Conservation (phyloP, 2,113 vertebrate species). For the Cheirogaleus medius region DNA sequence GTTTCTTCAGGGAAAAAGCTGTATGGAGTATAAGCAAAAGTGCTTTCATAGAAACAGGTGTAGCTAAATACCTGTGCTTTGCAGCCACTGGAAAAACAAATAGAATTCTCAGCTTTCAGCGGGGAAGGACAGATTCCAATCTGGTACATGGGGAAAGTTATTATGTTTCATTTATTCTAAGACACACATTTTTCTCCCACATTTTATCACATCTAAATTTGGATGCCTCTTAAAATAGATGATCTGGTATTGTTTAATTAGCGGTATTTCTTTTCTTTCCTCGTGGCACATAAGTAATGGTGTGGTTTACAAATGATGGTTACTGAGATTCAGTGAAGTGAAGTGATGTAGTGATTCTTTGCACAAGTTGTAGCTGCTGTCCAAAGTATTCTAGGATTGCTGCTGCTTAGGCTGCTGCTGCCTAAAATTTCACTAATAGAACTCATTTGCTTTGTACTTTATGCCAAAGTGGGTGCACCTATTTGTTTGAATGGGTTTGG, state of each 20-base stretch:
- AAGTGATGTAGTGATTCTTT: too few relatives aligned
- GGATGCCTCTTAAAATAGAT: not conserved
- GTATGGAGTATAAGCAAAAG: not conserved
- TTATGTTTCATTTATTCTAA: not conserved
- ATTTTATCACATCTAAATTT: not conserved
- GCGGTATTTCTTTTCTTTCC: not conserved
- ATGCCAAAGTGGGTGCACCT: not conserved
- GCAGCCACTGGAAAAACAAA: constrained; percentile 11
- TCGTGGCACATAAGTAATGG: not conserved
- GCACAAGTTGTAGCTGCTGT: not conserved
- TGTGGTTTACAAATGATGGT: not conserved
- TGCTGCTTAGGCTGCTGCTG: not conserved
- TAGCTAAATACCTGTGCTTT: not conserved
- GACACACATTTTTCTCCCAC: not conserved
- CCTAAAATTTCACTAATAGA: not conserved
- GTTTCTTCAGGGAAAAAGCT: not conserved
- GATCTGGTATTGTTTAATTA: not conserved
- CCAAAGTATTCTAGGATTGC: not conserved
- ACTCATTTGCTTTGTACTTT: not conserved
- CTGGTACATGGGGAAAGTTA: not conserved
- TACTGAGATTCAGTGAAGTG: not conserved
- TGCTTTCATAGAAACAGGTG: not conserved
- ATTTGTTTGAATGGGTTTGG: not conserved
- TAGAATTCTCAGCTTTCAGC: not conserved
- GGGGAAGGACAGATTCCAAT: not conserved